phyloP scores from a whole-genome alignment of 2,113 vertebrate species.

The Pachypanchax playfairii region DNA sequence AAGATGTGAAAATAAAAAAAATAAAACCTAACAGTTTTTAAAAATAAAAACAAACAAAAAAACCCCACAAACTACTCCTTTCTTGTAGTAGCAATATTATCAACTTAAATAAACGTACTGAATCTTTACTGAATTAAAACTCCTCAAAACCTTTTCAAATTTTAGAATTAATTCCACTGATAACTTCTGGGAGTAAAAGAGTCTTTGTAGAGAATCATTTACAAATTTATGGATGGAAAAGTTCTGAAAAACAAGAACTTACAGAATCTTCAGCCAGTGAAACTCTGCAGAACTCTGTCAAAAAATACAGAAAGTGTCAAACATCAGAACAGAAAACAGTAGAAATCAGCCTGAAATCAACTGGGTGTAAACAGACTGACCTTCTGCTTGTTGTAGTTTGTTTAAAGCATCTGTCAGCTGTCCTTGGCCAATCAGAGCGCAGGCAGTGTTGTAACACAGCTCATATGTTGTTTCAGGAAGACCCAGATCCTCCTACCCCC shows the following conservation, averaged over 20 bases:
- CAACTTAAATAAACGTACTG: too few species aligned
- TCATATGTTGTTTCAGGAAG: slow-evolving; percentile 93
- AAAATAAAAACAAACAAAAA: too few species aligned
- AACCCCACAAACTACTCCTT: too few species aligned
- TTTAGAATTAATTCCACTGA: too few species aligned
- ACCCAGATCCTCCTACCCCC: slow-evolving; percentile 93
- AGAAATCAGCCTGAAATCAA: fast-evolving
- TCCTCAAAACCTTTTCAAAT: too few species aligned
- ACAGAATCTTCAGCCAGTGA: slow-evolving; percentile 93
- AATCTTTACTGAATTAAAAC: too few species aligned
- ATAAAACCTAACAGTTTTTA: too few species aligned
- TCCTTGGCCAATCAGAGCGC: slow-evolving; percentile 91
- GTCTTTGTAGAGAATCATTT: too few species aligned
- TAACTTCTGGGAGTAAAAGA: too few species aligned
- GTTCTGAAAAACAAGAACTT: slow-evolving; percentile 69
- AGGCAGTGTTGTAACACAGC: slow-evolving; percentile 94
- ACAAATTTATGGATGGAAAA: neutral
- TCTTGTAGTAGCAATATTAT: too few species aligned
- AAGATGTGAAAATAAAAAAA: too few species aligned
- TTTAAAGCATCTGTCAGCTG: slow-evolving; percentile 87
- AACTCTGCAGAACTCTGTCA: slow-evolving; percentile 87
- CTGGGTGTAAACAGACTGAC: slow-evolving; percentile 68
- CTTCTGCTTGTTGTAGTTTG: slow-evolving; percentile 92
- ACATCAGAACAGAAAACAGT: neutral
- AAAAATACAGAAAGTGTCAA: slow-evolving; percentile 38